Base-by-base conservation (phyloP, 2,797 vertebrate genomes). In the Lindbergichthys nudifrons region DNA sequence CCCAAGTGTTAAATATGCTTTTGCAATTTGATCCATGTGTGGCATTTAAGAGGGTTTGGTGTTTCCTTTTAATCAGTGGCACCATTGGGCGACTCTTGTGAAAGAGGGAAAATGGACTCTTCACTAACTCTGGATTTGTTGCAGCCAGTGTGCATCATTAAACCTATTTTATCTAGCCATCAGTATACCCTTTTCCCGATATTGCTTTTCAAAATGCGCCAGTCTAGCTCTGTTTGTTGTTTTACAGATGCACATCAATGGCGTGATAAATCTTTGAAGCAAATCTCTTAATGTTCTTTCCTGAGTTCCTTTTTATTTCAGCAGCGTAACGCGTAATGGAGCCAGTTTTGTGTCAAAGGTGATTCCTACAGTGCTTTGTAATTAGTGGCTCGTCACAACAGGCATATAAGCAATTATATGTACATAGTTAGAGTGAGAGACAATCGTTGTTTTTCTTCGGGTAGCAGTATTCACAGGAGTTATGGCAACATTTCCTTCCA, bases 91-190 rank as follows among this genome's bases (percentile, higher is more conserved):
- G 47, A n/a, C 42, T 65, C 46, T 70, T 53, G 60, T 84, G 73
- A 76, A 23, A 75, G 73, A 58, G 56, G 53, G 53, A 63, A 60
- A 73, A 86, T 83, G 75, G 77, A 81, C 84, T 65, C 41, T 72
- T 83, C 59, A 58, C 54, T 64, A 46, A 32, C 79, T 53, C 52
- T 60, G 47, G 54, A 80, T 88, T 76, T 76, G 73, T 81, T 77
- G 72, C 82, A 80, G 83, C 67, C 65, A 69, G 54, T 64, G 82
- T 88, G 87, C 84, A 81, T 77, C 79, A 81, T 89, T 85, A 87
- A 82, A 66, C 68, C 45, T 46, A 62, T 77, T 32, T 88, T 75
- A 88, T 88, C 74, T 75, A 53, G 57, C 59, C 79, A 61, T 81
- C 66, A 79, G 79, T 75, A 81, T 77, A 73, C 70, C 60, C 80